Base-by-base conservation (phyloP, 2,113 vertebrate genomes). In the Anolis sagrei region DNA sequence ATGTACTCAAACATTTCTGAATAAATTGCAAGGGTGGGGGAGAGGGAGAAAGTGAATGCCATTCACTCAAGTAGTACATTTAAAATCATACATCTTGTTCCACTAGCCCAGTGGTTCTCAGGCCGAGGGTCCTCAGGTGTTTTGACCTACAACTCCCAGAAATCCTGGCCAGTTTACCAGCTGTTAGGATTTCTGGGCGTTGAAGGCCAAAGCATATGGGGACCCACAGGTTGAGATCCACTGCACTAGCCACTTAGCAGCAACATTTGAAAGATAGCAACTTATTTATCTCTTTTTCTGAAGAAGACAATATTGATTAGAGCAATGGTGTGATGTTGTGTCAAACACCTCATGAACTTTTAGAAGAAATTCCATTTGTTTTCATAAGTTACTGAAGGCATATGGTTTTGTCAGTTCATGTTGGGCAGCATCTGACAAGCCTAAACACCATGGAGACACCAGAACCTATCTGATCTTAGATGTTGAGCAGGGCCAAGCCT, bases 231-330 rank as follows among this genome's bases (percentile, higher is more conserved):
- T n/a, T n/a, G n/a, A n/a, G n/a, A n/a, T n/a, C n/a, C n/a, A n/a
- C n/a, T n/a, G n/a, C n/a, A n/a, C n/a, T n/a, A n/a, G n/a, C 19
- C 23, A 58, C 21, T 36, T 13, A 18, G 4, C 32, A 73, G 69
- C 49, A 51, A 10, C 7, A 58, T 27, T 27, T 82, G 81, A 75
- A 16, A n/a, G 0, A 0, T 23, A 78, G 44, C 0, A 74, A 29
- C 16, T 90, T 16, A 68, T 2, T 34, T 19, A 4, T 2, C 72
- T 72, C 54, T 77, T 61, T 4, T 76, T 87, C 8, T 76, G 39
- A 4, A 5, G 69, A 68, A 25, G 0, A 25, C 0, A 88, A 62
- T 83, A 85, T 64, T 8, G 4, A 58, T 61, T 2, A 7, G 13
- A 74, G 2, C 49, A 48, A 69, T 70, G 0, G 8, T 64, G 34